Percentiles rank a stretch among this genome's conserved stretches.
phyloP scores from a whole-genome alignment of 2,888 invertebrate genomes.

The Taenaris catops region DNA sequence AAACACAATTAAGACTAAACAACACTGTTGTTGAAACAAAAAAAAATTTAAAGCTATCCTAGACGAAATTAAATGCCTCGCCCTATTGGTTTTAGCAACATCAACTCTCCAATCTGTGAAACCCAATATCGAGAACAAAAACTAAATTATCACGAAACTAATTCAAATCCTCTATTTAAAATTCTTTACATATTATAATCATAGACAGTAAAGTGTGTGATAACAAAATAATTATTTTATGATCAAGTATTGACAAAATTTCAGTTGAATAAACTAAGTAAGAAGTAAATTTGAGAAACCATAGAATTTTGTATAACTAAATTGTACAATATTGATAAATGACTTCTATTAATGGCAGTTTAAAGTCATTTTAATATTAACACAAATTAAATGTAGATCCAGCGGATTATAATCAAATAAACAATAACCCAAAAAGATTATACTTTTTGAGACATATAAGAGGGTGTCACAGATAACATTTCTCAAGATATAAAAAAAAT shows the following conservation, averaged over 20 bases:
- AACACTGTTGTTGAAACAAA: conserved; percentile 36
- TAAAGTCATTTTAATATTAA: neutral
- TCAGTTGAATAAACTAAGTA: no score
- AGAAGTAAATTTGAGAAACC: no score
- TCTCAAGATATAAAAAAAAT: conserved; percentile 1
- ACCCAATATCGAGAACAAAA: conserved; percentile 10
- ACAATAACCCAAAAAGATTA: no score
- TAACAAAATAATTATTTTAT: no score
- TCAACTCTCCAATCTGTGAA: conserved; percentile 21
- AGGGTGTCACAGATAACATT: conserved; percentile 15
- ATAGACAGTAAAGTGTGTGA: neutral
- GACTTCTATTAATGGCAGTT: neutral
- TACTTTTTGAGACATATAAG: no score
- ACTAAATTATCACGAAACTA: no score
- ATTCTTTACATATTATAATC: no score
- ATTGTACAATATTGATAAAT: neutral
- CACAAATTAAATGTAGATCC: no score
- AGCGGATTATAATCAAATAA: no score
- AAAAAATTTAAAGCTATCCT: conserved; percentile 61
- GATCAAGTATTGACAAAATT: no score
- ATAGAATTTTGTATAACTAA: no score
- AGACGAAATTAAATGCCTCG: conserved; percentile 59
- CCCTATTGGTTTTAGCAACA: conserved; percentile 28
- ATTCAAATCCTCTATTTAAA: neutral
- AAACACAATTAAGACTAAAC: conserved; percentile 40